A percentile compares a stretch with the other conserved stretches of the same genome.
Conservation (phyloP, 2,888 invertebrate species). For the Alcis repandata region DNA sequence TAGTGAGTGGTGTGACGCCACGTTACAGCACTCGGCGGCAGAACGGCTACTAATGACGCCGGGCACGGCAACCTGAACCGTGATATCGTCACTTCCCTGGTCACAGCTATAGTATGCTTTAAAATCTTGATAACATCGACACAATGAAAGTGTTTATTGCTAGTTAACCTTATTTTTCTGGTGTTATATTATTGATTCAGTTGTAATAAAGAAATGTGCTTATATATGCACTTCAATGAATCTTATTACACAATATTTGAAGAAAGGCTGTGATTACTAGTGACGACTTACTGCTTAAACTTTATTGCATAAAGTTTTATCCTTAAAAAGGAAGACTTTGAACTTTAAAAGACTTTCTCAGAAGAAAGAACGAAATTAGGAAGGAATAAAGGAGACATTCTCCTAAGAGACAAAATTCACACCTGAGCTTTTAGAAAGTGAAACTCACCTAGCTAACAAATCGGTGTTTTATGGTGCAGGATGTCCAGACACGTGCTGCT, state of each 20-base stretch:
- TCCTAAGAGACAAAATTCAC: neutral
- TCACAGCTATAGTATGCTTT: conserved; percentile 53
- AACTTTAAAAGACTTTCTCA: too few species aligned
- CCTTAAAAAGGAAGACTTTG: neutral
- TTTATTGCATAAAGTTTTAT: neutral
- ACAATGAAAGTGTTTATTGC: conserved; percentile 49
- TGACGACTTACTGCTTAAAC: neutral
- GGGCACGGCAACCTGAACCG: conserved; percentile 76
- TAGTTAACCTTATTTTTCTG: conserved; percentile 39
- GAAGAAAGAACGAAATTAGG: neutral
- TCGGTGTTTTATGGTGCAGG: conserved; percentile 50
- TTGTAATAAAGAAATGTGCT: conserved; percentile 13
- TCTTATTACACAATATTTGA: conserved; percentile 22
- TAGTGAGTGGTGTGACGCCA: conserved; percentile 57
- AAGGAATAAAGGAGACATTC: neutral
- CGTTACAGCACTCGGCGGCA: conserved; percentile 60
- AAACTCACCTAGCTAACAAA: neutral
- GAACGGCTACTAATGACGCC: conserved; percentile 71
- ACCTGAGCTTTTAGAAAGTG: neutral
- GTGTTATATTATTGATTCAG: conserved; percentile 23
- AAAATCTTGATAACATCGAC: conserved; percentile 56
- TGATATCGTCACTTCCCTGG: conserved; percentile 70
- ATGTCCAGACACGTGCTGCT: conserved; percentile 83
- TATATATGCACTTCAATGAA: conserved; percentile 17
- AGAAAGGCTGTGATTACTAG: conserved; percentile 23